Percentiles rank a stretch among this genome's conserved stretches.
Evolutionary conservation across 2,888 invertebrate genomes (phyloP).

Genomic region (Andricus quercusramuli): DNA sequence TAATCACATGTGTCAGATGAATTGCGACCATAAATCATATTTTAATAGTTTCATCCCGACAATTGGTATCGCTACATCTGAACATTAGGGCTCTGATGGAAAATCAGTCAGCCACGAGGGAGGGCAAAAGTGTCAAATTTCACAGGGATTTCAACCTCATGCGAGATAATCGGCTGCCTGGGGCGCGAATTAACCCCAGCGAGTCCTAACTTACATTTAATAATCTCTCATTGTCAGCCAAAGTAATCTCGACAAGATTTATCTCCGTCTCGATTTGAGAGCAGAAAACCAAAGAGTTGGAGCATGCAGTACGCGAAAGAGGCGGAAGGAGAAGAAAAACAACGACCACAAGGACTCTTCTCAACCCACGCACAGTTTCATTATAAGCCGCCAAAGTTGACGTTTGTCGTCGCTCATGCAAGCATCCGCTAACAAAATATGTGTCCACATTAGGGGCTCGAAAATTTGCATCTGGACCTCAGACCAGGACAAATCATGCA

Average conservation of each 20-base stretch:
- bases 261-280: slow-evolving; percentile 35
- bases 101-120: slow-evolving; percentile 13
- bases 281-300: slow-evolving; percentile 28
- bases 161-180: slow-evolving; percentile 15
- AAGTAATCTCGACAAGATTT: slow-evolving; percentile 32
- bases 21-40: slow-evolving; percentile 5
- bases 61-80: not conserved
- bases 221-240: slow-evolving; percentile 39
- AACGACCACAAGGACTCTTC: slow-evolving; percentile 50
- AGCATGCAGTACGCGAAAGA: slow-evolving; percentile 38
- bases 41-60: not conserved
- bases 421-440: slow-evolving; percentile 21
- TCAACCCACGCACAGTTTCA: slow-evolving; percentile 48
- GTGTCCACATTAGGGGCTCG: not conserved
- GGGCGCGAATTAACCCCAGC: slow-evolving; percentile 24
- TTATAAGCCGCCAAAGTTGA: slow-evolving; percentile 50
- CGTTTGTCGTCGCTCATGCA: slow-evolving; percentile 20
- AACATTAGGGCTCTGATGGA: not conserved
- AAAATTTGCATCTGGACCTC: slow-evolving; percentile 11
- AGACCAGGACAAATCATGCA: not conserved
- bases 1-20: not conserved
- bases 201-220: slow-evolving; percentile 30
- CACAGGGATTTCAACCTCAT: slow-evolving; percentile 12
- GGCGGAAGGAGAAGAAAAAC: slow-evolving; percentile 44
- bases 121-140: slow-evolving; percentile 31